Evolutionary conservation across 2,797 vertebrate genomes (phyloP).

Genomic region (Melanotaenia maccullochi): DNA sequence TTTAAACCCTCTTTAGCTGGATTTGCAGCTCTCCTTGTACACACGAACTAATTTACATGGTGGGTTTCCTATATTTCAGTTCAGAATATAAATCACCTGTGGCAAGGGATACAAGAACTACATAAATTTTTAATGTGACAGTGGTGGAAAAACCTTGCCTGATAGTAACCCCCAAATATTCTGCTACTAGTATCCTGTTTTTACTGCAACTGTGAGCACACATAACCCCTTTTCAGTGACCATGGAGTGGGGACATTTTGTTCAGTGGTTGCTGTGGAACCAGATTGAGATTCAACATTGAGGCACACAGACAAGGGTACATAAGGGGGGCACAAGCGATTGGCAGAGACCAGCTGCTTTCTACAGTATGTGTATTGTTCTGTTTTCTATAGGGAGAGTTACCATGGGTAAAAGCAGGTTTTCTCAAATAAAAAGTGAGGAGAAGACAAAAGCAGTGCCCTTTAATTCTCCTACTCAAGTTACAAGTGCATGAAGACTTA

Average conservation of each 20-base stretch:
- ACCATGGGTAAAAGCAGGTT: conserved; percentile 53
- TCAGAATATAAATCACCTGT: conserved; percentile 18
- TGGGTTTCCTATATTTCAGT: conserved; percentile 9
- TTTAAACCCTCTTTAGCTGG: not conserved
- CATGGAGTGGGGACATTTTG: conserved; percentile 35
- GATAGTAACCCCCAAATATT: not conserved
- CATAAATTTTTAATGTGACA: conserved; percentile 4
- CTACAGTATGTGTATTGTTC: conserved; percentile 53
- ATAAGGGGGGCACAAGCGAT: conserved; percentile 9
- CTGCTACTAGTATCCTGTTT: not conserved
- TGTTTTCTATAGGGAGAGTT: conserved; percentile 53
- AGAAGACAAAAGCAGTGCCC: conserved; percentile 25
- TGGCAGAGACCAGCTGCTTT: conserved; percentile 64
- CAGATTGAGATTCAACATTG: conserved; percentile 36
- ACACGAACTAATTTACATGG: not conserved
- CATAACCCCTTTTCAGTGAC: conserved; percentile 19
- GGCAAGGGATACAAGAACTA: not conserved
- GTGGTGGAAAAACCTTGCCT: not conserved
- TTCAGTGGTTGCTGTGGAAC: conserved; percentile 61
- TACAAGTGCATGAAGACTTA: not conserved
- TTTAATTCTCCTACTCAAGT: conserved; percentile 22
- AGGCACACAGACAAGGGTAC: not conserved
- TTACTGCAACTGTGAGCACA: conserved; percentile 8
- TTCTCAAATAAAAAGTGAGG: conserved; percentile 31
- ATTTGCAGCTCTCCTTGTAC: not conserved